Base-by-base conservation (phyloP, 2,888 invertebrate genomes). In the Lagria hirta region DNA sequence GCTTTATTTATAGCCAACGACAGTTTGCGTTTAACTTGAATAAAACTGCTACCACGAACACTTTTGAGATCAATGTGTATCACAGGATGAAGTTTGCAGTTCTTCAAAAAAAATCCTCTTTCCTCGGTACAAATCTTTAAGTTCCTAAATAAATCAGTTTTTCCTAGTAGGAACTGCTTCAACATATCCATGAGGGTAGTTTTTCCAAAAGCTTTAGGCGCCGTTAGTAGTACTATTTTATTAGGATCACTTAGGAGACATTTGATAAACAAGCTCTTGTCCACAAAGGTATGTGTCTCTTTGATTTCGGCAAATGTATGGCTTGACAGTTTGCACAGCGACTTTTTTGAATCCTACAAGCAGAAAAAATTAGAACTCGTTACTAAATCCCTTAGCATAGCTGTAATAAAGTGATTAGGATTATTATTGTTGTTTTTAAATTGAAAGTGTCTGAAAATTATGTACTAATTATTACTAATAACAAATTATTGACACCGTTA, bases 31-130 rank as follows among this genome's bases (percentile, higher is more conserved):
- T 37, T 43, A 47, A 47, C 47, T 26, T 32, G 24, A 43, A 33
- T 28, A 43, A 43, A 47, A 47, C 17, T 47, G 34, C 28, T 37
- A 33, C 43, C 42, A 37, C 43, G 27, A 47, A 47, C 47, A 26
- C 6, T 22, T 34, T 43, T 33, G 23, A 47, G 43, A 42, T 47
- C 42, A 43, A 41, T 47, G 43, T 47, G 47, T 15, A 47, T 47
- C 30, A 47, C 47, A 43, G 47, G 47, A 47, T 42, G 47, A 47
- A 14, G 30, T 43, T 36, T 47, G 47, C 42, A 46, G 46, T 46
- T 5, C 42, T 46, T 46, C 15, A 36, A 46, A 46, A 46, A 46
- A 46, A 46, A 46, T 41, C 21, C 29, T 46, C 7, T 22, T 42
- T 46, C 36, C 27, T 46, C 36, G 21, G 42, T 46, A 42, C 29